phyloP scores from a whole-genome alignment of 2,888 invertebrate genomes.

The Lordiphosa fenestrarum region DNA sequence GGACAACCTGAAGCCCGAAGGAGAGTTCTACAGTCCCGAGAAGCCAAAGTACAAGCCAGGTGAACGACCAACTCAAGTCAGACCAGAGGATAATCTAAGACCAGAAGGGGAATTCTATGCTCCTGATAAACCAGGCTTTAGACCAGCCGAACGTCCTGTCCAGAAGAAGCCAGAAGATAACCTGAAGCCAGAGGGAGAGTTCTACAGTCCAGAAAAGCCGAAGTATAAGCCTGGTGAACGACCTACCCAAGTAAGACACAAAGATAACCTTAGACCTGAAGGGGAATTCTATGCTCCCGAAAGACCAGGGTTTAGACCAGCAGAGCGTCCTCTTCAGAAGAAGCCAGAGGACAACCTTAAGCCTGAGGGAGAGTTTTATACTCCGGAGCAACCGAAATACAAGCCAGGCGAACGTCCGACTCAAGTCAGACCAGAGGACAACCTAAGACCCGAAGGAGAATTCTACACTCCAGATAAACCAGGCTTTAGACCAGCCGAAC shows the following conservation, averaged over 20 bases:
- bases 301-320: slow-evolving; percentile 81
- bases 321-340: slow-evolving; percentile 48
- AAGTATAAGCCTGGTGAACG: slow-evolving; percentile 3
- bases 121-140: slow-evolving; percentile 8
- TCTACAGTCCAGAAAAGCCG: slow-evolving; percentile 1
- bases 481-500: slow-evolving; percentile 1
- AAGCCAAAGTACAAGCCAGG: slow-evolving; percentile 80
- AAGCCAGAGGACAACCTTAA: neutral
- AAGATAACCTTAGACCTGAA: neutral
- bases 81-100: slow-evolving; percentile 81
- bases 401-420: neutral
- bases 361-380: neutral
- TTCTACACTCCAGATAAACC: slow-evolving; percentile 5
- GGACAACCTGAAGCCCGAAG: slow-evolving; percentile 52
- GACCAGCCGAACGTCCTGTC: slow-evolving; percentile 1
- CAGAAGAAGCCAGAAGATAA: slow-evolving; percentile 7
- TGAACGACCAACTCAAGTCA: slow-evolving; percentile 79
- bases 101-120: slow-evolving; percentile 81
- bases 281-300: slow-evolving; percentile 59
- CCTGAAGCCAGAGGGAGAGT: neutral
- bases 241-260: neutral
- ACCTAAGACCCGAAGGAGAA: slow-evolving; percentile 1
- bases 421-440: slow-evolving; percentile 4
- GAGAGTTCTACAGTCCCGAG: slow-evolving; percentile 47
- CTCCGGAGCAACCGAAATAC: neutral